Percentiles rank a stretch among this genome's conserved stretches.
These are phyloP conservation scores for Bombus vancouverensis DNA, from an alignment of 1,140 invertebrate genomes.

Conservation along the genomic window DNA sequence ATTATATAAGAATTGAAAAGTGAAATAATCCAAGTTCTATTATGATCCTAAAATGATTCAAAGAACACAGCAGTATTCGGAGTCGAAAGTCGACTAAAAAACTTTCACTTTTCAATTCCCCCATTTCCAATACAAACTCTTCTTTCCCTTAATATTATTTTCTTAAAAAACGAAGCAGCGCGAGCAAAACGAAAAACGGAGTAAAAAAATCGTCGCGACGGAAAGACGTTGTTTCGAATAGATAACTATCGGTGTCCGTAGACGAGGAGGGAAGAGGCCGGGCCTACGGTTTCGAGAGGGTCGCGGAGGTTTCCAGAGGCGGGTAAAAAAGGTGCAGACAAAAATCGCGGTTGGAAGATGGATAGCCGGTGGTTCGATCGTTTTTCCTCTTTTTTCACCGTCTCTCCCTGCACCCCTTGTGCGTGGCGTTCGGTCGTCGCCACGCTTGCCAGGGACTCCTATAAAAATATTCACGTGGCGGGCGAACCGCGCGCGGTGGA, in stretches of 20 bases:
- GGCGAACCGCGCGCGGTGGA: conserved; percentile 62
- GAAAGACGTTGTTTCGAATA: conserved; percentile 2
- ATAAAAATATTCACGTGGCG: conserved; percentile 72
- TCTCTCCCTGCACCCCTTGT: not conserved
- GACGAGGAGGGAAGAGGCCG: not conserved
- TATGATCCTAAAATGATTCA: too few relatives aligned
- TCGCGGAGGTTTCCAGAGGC: conserved; percentile 13
- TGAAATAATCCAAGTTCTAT: too few relatives aligned
- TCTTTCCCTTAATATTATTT: too few relatives aligned
- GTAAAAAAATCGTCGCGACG: not conserved
- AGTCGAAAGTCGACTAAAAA: too few relatives aligned
- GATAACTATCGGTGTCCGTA: conserved; percentile 15
- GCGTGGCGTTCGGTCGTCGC: not conserved
- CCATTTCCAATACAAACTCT: too few relatives aligned
- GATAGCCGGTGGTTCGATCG: conserved; percentile 72
- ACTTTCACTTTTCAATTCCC: too few relatives aligned
- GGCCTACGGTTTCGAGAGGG: not conserved
- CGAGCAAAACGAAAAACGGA: not conserved
- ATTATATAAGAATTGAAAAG: too few relatives aligned
- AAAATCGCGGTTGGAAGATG: conserved; percentile 73
- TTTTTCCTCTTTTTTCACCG: conserved; percentile 39
- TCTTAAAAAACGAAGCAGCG: not conserved
- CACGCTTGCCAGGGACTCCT: conserved; percentile 49
- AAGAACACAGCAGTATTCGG: too few relatives aligned
- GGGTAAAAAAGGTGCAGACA: conserved; percentile 49